A percentile compares a stretch with the other conserved stretches of the same genome.
phyloP scores from a whole-genome alignment of 1,140 invertebrate species.

The Danaus melanippus region DNA sequence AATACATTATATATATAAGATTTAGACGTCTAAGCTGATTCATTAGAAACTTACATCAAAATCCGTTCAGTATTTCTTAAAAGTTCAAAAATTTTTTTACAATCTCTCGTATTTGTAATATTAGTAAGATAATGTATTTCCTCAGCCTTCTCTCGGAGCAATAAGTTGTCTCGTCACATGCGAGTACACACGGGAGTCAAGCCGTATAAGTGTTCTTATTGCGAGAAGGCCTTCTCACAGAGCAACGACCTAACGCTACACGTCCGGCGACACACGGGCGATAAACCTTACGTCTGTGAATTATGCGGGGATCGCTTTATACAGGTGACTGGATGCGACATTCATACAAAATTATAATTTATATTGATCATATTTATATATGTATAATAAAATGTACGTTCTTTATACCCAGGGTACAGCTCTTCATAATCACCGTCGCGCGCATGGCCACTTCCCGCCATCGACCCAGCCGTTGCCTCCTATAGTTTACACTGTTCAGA shows the following conservation, averaged over 20 bases:
- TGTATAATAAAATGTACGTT: too few species aligned
- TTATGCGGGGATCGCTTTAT: conserved; percentile 64
- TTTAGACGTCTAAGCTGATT: too few species aligned
- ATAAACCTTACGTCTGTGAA: conserved; percentile 71
- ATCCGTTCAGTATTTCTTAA: neutral
- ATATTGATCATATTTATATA: too few species aligned
- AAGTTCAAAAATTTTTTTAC: too few species aligned
- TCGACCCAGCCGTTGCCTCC: conserved; percentile 10
- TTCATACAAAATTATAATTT: too few species aligned
- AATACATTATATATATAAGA: too few species aligned
- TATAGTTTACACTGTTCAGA: conserved; percentile 14
- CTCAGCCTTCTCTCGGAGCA: conserved; percentile 73
- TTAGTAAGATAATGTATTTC: conserved; percentile 5
- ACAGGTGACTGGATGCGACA: conserved; percentile 31
- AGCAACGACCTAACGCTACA: conserved; percentile 74
- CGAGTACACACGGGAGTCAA: conserved; percentile 74
- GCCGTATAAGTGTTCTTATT: conserved; percentile 75
- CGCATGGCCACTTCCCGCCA: conserved; percentile 42
- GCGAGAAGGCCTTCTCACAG: conserved; percentile 74
- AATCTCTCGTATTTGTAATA: neutral
- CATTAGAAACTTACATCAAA: too few species aligned
- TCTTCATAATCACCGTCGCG: conserved; percentile 45
- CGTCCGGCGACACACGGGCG: conserved; percentile 72
- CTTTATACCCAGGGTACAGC: conserved; percentile 44
- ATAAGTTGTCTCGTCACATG: conserved; percentile 76